phyloP scores from a whole-genome alignment of 2,797 vertebrate genomes.

The Telmatherina bonti region DNA sequence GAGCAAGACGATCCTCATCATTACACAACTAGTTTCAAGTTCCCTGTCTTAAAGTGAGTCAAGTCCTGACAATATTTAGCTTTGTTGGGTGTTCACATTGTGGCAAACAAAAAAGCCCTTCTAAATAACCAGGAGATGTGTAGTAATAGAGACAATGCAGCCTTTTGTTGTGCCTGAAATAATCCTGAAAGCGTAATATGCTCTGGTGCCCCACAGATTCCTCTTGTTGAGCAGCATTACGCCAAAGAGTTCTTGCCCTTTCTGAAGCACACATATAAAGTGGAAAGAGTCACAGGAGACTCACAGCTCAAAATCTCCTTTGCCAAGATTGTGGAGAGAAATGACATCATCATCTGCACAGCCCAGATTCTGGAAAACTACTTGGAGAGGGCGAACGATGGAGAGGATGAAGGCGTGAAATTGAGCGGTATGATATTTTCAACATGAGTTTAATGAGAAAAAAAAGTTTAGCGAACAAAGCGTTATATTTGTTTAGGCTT shows the following conservation, averaged over 20 bases:
- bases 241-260: conserved; percentile 87
- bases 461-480: neutral
- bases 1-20: conserved; percentile 8
- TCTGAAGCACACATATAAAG: conserved; percentile 85
- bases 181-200: neutral
- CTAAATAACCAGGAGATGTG: conserved; percentile 12
- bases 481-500: neutral
- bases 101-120: conserved; percentile 2
- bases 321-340: conserved; percentile 85
- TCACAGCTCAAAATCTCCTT: conserved; percentile 94
- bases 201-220: conserved; percentile 82
- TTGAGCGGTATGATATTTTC: conserved; percentile 85
- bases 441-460: neutral
- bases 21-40: conserved; percentile 24
- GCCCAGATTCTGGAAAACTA: conserved; percentile 97
- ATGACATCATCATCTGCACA: conserved; percentile 94
- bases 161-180: neutral
- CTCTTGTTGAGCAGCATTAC: conserved; percentile 94
- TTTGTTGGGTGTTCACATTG: neutral
- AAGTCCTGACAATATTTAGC: conserved; percentile 7
- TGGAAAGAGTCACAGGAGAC: conserved; percentile 91
- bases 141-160: neutral
- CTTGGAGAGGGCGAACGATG: conserved; percentile 81
- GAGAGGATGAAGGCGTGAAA: conserved; percentile 88
- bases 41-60: conserved; percentile 11